These are phyloP conservation scores for Cliona cf. orientalis DNA, from an alignment of 37 sponge, comb jelly and placozoan species.

Conservation along the genomic window DNA sequence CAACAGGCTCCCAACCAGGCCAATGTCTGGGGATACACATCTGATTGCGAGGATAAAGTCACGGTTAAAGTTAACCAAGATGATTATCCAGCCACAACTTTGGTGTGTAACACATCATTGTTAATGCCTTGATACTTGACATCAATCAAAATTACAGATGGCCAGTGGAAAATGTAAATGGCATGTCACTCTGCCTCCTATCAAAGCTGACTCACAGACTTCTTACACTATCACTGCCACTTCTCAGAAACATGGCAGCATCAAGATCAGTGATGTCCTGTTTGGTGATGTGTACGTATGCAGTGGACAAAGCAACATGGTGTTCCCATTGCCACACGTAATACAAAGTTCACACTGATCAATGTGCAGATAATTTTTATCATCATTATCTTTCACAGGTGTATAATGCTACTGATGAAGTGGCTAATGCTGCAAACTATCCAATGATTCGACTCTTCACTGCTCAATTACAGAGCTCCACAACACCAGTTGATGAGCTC, in stretches of 20 bases:
- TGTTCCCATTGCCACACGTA: conserved; percentile 46
- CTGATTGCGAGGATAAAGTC: conserved; percentile 23
- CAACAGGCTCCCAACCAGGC: conserved; percentile 42
- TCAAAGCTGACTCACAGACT: background rate
- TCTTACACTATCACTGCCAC: conserved; percentile 43
- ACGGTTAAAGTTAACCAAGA: conserved; percentile 8
- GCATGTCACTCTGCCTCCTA: conserved; percentile 43
- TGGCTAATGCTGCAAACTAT: conserved; percentile 57
- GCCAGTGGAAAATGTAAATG: conserved; percentile 18
- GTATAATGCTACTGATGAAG: conserved; percentile 73
- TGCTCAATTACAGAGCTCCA: conserved; percentile 36
- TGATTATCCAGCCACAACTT: background rate
- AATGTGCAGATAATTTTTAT: background rate
- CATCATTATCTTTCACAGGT: conserved; percentile 8
- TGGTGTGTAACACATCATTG: background rate
- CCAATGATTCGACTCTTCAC: conserved; percentile 72
- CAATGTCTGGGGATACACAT: conserved; percentile 49
- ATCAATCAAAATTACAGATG: no score
- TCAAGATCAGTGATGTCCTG: conserved; percentile 56
- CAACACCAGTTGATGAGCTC: conserved; percentile 46
- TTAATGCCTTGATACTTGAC: no score
- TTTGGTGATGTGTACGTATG: conserved; percentile 83
- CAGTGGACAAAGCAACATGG: conserved; percentile 90
- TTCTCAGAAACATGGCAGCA: conserved; percentile 17
- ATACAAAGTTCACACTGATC: background rate